Base-by-base conservation (phyloP, 2,888 invertebrate species). In the Aromia moschata region DNA sequence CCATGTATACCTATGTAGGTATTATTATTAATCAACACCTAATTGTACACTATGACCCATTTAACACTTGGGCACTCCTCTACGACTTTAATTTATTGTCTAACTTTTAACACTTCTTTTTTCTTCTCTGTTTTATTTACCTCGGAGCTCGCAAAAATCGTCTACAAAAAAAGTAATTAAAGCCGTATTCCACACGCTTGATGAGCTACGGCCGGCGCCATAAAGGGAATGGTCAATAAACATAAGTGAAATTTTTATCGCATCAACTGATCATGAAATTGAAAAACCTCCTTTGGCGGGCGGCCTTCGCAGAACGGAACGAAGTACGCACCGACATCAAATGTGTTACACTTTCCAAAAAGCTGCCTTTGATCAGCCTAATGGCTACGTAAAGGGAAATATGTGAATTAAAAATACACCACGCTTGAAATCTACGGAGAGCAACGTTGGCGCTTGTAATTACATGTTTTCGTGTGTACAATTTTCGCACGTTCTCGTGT, bases 351-450 rank as follows among this genome's bases (percentile, higher is more conserved):
- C 58, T 58, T 58, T 46, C 40, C 43, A 14, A 43, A 58, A 54
- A 38, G 54, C 17, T 36, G 30, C 30, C 57, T 61, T 61, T 61
- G 61, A 61, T 61, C 61, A 54, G 25, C 53, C 41, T 61, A 61
- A 61, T 58, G 58, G 61, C 36, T 41, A 46, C 33, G 54, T 58
- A 61, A 61, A 61, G 58, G 12, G 54, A 57, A 61, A 54, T 58
- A 58, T 58, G 58, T 40, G 54, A 58, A 58, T 57, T 57, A 54
- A 61, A 61, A 57, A 30, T 25, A 17, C 40, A 40, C 11, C 18
- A 11, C 25, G 25, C 43, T 18, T n/a, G 25, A 25, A 11, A 11
- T 43, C 43, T 43, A 5, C n/a, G 20, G 25, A 43, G 17, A 20
- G 20, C 14, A n/a, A n/a, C n/a, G n/a, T n/a, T n/a, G n/a, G n/a